Evolutionary conservation across 2,113 vertebrate species (phyloP).

Genomic region (Epinephelus fuscoguttatus): DNA sequence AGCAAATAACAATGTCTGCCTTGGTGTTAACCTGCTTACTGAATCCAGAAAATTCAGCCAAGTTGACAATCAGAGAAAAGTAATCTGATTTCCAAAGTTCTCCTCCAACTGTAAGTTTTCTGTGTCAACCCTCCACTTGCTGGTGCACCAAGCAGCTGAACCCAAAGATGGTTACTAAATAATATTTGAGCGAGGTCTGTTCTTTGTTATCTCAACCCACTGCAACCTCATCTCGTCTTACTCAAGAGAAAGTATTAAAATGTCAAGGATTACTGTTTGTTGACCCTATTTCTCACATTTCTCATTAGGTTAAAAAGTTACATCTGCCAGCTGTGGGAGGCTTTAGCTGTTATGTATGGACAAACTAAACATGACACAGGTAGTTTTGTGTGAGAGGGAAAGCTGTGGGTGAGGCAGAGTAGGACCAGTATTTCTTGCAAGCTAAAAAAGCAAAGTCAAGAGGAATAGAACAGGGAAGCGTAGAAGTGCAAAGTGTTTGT

Average conservation of each 20-base stretch:
- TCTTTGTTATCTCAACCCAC: constrained; percentile 12
- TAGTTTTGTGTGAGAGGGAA: neutral
- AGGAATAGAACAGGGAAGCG: neutral
- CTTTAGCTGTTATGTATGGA: neutral
- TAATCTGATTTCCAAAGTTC: constrained; percentile 2
- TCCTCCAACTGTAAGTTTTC: neutral
- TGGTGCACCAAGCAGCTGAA: neutral
- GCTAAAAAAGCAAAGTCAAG: constrained; percentile 12
- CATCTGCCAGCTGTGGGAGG: neutral
- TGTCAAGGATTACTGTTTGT: constrained; percentile 19
- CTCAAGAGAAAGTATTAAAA: constrained; percentile 11
- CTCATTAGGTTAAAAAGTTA: constrained; percentile 11
- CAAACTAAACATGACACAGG: neutral
- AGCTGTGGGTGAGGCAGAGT: neutral
- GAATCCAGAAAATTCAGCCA: neutral
- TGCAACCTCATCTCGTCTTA: neutral
- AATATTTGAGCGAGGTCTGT: neutral
- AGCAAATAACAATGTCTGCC: constrained; percentile 7
- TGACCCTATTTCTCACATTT: constrained; percentile 26
- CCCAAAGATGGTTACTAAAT: neutral
- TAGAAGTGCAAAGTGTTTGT: neutral
- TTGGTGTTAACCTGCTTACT: constrained; percentile 23
- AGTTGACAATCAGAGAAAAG: neutral
- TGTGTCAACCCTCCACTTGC: neutral
- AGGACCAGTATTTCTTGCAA: neutral